These are phyloP conservation scores for Leptobrachium ailaonicum DNA, from an alignment of 2,113 vertebrate species.

Conservation along the genomic window DNA sequence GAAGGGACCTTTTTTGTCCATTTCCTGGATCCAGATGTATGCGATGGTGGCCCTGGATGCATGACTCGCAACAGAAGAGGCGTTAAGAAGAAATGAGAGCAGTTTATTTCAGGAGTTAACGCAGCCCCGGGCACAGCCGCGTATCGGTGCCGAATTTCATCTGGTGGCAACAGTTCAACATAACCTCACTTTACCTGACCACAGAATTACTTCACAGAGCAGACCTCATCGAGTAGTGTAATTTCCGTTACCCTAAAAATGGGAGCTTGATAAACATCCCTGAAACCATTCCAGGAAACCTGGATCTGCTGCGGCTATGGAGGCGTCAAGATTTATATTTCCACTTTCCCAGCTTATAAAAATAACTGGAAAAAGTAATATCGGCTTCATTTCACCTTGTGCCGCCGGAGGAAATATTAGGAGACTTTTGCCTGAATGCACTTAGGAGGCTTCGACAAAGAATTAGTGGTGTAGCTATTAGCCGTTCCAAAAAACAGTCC, in stretches of 20 bases:
- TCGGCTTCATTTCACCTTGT: background rate
- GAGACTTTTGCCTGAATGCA: background rate
- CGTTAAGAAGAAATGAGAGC: no score
- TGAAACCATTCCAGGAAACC: background rate
- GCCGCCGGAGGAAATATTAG: background rate
- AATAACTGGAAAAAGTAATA: background rate
- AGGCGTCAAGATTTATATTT: background rate
- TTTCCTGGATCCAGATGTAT: no score
- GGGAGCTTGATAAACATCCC: conserved; percentile 9
- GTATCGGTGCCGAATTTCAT: conserved; percentile 27
- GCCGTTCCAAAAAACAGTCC: conserved; percentile 4
- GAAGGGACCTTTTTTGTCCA: no score
- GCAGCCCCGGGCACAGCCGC: conserved; percentile 3
- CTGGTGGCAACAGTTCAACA: conserved; percentile 28
- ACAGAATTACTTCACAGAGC: conserved; percentile 10
- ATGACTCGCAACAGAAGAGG: no score
- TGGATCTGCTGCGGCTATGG: background rate
- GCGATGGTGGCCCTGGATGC: no score
- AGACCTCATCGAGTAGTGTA: conserved; percentile 4
- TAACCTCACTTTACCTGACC: conserved; percentile 43
- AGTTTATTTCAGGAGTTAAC: background rate
- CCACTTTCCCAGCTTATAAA: background rate
- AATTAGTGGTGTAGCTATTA: conserved; percentile 4
- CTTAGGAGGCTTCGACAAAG: background rate
- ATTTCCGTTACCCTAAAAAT: conserved; percentile 29